phyloP scores from a whole-genome alignment of 2,888 invertebrate species.

The Melinaea menophilus region DNA sequence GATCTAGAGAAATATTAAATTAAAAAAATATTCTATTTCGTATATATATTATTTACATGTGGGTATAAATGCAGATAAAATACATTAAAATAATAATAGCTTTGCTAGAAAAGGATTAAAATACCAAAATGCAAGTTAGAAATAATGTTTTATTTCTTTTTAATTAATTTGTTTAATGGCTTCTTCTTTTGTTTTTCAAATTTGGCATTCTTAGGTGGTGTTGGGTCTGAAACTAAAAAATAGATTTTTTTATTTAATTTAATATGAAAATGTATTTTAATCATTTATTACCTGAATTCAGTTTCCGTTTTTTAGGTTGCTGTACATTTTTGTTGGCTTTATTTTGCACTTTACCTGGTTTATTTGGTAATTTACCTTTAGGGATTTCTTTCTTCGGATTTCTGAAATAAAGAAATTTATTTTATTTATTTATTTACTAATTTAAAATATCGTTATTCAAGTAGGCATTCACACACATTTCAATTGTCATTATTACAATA shows the following conservation, averaged over 20 bases:
- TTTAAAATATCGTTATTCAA: no score
- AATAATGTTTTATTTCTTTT: constrained; percentile 46
- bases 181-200: constrained; percentile 59
- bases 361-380: neutral
- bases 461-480: no score
- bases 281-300: neutral
- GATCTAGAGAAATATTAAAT: no score
- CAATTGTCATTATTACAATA: no score
- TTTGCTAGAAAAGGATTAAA: neutral
- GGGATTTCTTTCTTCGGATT: neutral
- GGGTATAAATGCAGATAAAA: no score
- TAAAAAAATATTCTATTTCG: no score
- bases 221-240: constrained; percentile 43
- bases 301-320: neutral
- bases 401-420: constrained; percentile 2
- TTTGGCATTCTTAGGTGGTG: constrained; percentile 53
- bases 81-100: no score
- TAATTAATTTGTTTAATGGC: constrained; percentile 55
- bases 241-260: neutral
- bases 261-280: neutral
- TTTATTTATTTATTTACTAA: no score
- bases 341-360: neutral
- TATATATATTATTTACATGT: no score
- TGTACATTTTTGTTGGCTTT: neutral
- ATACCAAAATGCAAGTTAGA: neutral